Percentiles rank a stretch among this genome's conserved stretches.
phyloP scores from a whole-genome alignment of 2,888 invertebrate species.

The Orthosia gothica region DNA sequence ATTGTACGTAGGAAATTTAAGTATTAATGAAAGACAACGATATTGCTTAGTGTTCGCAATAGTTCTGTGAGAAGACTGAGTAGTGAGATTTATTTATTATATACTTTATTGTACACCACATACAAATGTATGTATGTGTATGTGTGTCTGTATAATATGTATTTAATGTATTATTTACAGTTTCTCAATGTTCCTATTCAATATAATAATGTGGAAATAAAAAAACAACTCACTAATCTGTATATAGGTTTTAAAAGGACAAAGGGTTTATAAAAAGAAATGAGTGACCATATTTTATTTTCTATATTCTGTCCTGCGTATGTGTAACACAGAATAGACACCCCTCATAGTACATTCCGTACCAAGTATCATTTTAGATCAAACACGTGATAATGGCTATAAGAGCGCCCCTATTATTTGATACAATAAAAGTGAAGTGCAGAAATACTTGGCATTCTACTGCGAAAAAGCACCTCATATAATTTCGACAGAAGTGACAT shows the following conservation, averaged over 20 bases:
- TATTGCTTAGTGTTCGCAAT: no score
- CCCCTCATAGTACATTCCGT: conserved; percentile 78
- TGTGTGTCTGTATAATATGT: no score
- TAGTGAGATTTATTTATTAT: no score
- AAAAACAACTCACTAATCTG: background rate
- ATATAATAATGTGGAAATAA: background rate
- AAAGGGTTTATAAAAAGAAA: background rate
- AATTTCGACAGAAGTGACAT: conserved; percentile 76
- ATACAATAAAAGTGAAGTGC: conserved; percentile 92
- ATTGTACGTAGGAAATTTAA: no score
- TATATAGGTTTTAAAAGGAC: background rate
- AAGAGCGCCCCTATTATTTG: conserved; percentile 92
- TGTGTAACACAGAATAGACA: conserved; percentile 76
- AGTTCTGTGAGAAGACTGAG: no score
- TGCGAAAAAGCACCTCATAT: conserved; percentile 79
- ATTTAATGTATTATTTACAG: no score
- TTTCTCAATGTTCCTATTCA: background rate
- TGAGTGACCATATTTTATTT: background rate
- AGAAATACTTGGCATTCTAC: conserved; percentile 91
- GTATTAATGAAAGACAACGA: no score
- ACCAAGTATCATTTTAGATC: conserved; percentile 91
- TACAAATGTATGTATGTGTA: no score
- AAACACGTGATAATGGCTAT: conserved; percentile 91
- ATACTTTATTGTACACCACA: no score
- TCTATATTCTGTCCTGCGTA: conserved; percentile 57